Conservation (phyloP, 2,888 invertebrate species). For the Protodeltote pygarga region DNA sequence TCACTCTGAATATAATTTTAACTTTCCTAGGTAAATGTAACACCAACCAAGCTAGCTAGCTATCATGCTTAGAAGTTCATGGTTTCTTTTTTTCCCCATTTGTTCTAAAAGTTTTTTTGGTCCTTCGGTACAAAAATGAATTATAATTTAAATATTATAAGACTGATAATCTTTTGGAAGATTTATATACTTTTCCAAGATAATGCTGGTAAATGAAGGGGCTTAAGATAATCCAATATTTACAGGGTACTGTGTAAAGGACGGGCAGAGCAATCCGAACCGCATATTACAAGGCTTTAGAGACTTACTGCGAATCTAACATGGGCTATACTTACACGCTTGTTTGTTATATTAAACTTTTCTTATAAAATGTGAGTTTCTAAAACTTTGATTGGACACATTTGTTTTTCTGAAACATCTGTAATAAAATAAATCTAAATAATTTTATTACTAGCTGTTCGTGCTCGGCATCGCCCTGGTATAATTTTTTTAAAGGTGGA, state of each 20-base stretch:
- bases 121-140: neutral
- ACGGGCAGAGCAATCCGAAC: neutral
- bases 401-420: too few relatives aligned
- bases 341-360: constrained; percentile 11
- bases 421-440: too few relatives aligned
- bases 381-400: constrained; percentile 21
- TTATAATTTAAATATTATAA: neutral
- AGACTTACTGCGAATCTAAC: neutral
- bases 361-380: neutral
- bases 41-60: too few relatives aligned
- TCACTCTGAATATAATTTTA: neutral
- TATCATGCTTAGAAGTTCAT: too few relatives aligned
- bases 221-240: constrained; percentile 4
- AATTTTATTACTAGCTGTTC: too few relatives aligned
- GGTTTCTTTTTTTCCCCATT: too few relatives aligned
- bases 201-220: neutral
- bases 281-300: constrained; percentile 1
- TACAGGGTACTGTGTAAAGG: neutral
- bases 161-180: too few relatives aligned
- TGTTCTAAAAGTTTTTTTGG: too few relatives aligned
- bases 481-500: too few relatives aligned
- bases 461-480: too few relatives aligned
- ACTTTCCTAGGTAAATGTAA: neutral
- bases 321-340: constrained; percentile 2
- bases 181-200: neutral